Evolutionary conservation across 2,888 invertebrate genomes (phyloP), one percentile per base, ranked within the genome.

Genomic region (Ferdinandea cuprea): DNA sequence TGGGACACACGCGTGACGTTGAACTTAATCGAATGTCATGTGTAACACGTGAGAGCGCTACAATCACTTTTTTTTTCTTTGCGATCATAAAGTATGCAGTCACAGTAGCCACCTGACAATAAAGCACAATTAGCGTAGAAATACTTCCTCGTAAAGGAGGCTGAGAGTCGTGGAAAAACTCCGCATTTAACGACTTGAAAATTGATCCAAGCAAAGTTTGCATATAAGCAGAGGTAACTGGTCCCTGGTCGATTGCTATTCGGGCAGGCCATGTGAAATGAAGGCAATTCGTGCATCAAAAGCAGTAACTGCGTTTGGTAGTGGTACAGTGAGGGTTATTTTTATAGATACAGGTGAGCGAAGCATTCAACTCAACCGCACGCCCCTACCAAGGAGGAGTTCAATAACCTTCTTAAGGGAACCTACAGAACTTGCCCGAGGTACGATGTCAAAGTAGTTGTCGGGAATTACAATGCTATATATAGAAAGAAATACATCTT

Each of bases 21-120:
- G 37, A 30, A 66, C 54, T 71, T 59, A 46, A 65, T 76, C 59
- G 81, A 54, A 65, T 44, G 69, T 37, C 44, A 44, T 63, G 71
- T 32, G 71, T 32, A 17, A 13, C 37, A 32, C 50, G 35, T 9
- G 46, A 13, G 30, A 32, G 46, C 13, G 21, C 3, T 19, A 28
- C 15, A n/a, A 42, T 25, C 21, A 46, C 4, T 5, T 40, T 28
- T 42, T 19, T 3, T 19, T 28, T 3, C 30, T 40, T 52, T 40
- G 17, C 37, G 17, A 74, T 50, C 58, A 65, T 59, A 48, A 56
- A 59, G 68, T 35, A 42, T 54, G 46, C 15, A 32, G 37, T 44
- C 32, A 44, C 72, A 66, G 50, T 35, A 65, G 59, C 52, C 61
- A 32, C 32, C 50, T 61, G 61, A 42, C 72, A 72, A 71, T 72